Percentiles rank a stretch among this genome's conserved stretches.
Conservation (phyloP, 2,797 vertebrate genomes). For the Anguilla obscura region DNA sequence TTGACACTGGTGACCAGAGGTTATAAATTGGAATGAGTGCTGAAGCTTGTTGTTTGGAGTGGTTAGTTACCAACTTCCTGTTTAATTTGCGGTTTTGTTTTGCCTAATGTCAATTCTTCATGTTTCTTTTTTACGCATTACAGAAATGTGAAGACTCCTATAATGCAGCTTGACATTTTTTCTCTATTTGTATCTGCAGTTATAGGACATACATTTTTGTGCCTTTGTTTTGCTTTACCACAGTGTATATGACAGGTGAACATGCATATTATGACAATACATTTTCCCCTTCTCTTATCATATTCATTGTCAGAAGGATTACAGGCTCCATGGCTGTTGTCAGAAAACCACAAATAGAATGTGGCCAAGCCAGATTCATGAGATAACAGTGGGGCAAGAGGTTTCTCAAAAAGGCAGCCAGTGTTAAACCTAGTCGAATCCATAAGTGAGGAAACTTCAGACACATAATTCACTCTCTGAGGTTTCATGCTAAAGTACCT, state of each 20-base stretch:
- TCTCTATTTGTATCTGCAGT: background rate
- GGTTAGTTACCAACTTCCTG: slow-evolving; percentile 24
- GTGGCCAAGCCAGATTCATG: slow-evolving; percentile 73
- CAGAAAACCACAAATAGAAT: slow-evolving; percentile 71
- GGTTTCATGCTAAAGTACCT: background rate
- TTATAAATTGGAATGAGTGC: slow-evolving; percentile 22
- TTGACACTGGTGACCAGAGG: slow-evolving; percentile 32
- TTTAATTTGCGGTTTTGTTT: background rate
- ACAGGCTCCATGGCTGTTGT: slow-evolving; percentile 56
- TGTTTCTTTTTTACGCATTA: background rate
- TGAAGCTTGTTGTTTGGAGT: background rate
- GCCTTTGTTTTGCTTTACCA: background rate
- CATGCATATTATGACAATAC: background rate
- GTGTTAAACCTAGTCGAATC: background rate
- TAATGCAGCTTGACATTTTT: background rate
- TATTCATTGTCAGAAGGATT: slow-evolving; percentile 48
- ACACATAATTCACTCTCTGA: background rate
- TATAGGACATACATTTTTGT: background rate
- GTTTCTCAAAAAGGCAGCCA: slow-evolving; percentile 54
- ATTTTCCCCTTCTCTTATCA: slow-evolving; percentile 33
- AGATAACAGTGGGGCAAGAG: slow-evolving; percentile 70
- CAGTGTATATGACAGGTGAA: background rate
- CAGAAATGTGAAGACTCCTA: background rate
- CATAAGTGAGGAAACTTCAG: background rate
- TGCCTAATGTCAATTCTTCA: background rate